Conservation (phyloP, 2,797 vertebrate species). For the Neostethus bicornis region DNA sequence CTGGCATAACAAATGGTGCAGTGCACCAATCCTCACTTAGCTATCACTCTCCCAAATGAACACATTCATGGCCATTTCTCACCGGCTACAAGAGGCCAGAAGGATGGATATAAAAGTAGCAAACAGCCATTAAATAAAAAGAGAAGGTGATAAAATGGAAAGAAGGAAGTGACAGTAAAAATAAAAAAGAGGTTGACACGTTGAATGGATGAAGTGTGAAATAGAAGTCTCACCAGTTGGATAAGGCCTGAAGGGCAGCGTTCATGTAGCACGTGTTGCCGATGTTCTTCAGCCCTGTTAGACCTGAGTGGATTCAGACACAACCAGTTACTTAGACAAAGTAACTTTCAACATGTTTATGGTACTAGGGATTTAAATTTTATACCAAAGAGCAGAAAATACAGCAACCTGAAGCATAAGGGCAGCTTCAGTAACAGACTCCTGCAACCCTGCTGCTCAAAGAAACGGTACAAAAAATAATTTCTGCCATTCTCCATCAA, state of each 20-base stretch:
- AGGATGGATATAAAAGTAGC: conserved; percentile 27
- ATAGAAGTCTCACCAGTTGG: conserved; percentile 89
- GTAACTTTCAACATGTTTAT: conserved; percentile 4
- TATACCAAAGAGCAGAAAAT: conserved; percentile 13
- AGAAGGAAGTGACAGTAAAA: conserved; percentile 19
- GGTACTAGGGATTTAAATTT: conserved; percentile 22
- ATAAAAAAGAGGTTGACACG: not conserved
- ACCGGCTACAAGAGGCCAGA: conserved; percentile 34
- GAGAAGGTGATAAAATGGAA: conserved; percentile 2
- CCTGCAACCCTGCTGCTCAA: too few species aligned
- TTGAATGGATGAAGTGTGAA: not conserved
- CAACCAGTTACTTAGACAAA: conserved; percentile 39
- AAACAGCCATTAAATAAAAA: conserved; percentile 9
- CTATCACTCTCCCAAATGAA: conserved; percentile 52
- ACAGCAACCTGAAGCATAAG: conserved; percentile 6
- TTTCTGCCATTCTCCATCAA: too few species aligned
- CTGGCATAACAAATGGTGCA: conserved; percentile 65
- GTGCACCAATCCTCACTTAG: conserved; percentile 63
- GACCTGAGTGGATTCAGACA: conserved; percentile 78
- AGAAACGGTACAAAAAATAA: too few species aligned
- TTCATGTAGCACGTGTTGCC: conserved; percentile 99
- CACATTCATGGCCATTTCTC: conserved; percentile 29
- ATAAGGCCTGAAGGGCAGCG: conserved; percentile 96
- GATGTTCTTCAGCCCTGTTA: conserved; percentile 98
- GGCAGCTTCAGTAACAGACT: too few species aligned